These are phyloP conservation scores for Holothuria leucospilota DNA, from an alignment of 53 echinoderm and acorn worm species.

Conservation along the genomic window DNA sequence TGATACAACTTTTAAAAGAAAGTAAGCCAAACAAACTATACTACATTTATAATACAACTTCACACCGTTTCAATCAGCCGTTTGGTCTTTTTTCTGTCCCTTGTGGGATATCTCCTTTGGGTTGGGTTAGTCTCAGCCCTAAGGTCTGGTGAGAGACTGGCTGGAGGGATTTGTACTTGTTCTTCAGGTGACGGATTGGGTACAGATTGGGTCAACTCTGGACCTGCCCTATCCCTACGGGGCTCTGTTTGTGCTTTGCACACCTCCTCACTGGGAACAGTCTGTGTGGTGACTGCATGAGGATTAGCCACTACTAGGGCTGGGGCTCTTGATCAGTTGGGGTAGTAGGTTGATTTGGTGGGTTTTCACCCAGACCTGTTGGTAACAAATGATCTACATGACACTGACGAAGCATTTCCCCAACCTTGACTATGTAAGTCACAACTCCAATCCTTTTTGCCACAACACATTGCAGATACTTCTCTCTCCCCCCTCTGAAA, in stretches of 20 bases:
- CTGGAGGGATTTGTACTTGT: not conserved
- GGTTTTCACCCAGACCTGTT: not conserved
- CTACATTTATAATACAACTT: no score
- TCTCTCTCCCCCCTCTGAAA: conserved; percentile 17
- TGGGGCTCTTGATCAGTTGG: not conserved
- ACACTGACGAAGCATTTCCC: not conserved
- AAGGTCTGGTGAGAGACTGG: not conserved
- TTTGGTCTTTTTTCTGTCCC: no score
- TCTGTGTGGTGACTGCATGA: not conserved
- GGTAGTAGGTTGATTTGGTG: not conserved
- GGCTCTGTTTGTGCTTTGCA: no score
- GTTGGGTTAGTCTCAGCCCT: not conserved
- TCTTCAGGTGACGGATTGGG: not conserved
- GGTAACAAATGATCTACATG: conserved; percentile 12
- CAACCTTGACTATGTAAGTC: conserved; percentile 18
- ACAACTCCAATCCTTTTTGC: conserved; percentile 16
- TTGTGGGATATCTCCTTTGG: not conserved
- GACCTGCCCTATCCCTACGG: not conserved
- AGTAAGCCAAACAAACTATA: no score
- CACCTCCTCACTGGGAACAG: no score
- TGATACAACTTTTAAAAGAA: no score
- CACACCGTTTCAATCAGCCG: no score
- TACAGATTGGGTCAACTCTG: not conserved
- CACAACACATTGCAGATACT: not conserved
- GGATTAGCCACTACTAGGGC: not conserved